A percentile compares a stretch with the other conserved stretches of the same genome.
Conservation (phyloP, 2,797 vertebrate species). For the Miichthys miiuy region DNA sequence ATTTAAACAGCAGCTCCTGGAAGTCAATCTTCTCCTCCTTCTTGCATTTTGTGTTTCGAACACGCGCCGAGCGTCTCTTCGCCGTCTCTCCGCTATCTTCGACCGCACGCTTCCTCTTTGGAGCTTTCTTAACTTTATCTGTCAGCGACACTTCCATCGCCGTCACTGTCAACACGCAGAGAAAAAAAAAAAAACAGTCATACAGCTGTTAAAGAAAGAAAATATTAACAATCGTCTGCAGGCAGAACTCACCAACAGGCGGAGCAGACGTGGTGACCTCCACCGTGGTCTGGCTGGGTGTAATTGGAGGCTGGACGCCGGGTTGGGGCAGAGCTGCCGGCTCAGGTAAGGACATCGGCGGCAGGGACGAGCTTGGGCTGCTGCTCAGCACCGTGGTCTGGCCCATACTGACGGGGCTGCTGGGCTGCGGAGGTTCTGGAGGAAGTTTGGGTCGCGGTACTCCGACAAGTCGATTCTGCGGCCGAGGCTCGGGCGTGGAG, state of each 20-base stretch:
- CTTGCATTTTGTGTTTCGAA: constrained; percentile 97
- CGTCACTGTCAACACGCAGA: constrained; percentile 61
- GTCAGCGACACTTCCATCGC: constrained; percentile 85
- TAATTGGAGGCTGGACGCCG: constrained; percentile 76
- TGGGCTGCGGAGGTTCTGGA: constrained; percentile 83
- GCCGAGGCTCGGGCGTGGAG: constrained; percentile 92
- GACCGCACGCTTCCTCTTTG: constrained; percentile 90
- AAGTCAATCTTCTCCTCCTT: constrained; percentile 99
- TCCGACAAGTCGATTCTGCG: constrained; percentile 92
- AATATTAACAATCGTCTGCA: background rate
- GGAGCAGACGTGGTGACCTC: constrained; percentile 83
- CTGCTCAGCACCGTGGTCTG: constrained; percentile 78
- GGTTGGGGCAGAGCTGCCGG: constrained; percentile 63
- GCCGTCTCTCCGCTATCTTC: constrained; percentile 96
- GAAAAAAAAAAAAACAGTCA: background rate
- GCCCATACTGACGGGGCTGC: constrained; percentile 67
- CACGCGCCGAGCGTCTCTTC: constrained; percentile 95
- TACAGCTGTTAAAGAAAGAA: background rate
- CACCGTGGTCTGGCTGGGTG: constrained; percentile 82
- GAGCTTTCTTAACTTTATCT: constrained; percentile 93
- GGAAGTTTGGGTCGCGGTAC: constrained; percentile 88
- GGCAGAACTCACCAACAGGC: constrained; percentile 75
- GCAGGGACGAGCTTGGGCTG: constrained; percentile 83
- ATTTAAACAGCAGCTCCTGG: constrained; percentile 95
- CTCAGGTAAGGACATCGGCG: constrained; percentile 72